Evolutionary conservation across 2,888 invertebrate species (phyloP), one percentile per base, ranked within the genome.

Genomic region (Alentia gelatinosa): DNA sequence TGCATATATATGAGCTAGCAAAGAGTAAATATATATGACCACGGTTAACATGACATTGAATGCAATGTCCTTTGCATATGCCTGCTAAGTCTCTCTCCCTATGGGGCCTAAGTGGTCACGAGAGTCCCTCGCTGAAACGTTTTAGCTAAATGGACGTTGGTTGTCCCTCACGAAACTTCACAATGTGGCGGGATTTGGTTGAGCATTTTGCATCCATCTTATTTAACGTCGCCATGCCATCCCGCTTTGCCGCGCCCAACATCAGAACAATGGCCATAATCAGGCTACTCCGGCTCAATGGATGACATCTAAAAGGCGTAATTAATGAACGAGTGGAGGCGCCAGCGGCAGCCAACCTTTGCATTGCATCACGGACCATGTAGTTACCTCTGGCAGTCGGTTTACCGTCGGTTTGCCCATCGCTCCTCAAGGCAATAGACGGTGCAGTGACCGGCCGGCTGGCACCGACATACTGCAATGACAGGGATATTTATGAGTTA

Each of bases 241-340:
- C 68, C 33, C 68, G 12, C 68, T 30, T 15, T 5, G 30, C 26
- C 12, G 26, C 12, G 68, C 26, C 68, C 30, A 68, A 68, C 68
- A 68, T 68, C 68, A 68, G 68, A 68, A 68, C 68, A 68, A 68
- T 68, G 68, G 68, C 68, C 68, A 68, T 68, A 68, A 68, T 30
- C 4, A 68, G 68, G 0, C 68, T 68, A 68, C 68, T 68, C 68
- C 4, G 68, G 12, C 68, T 68, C 68, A 68, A 68, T 68, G 68
- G 68, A 68, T 68, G 68, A 68, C 68, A 30, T 68, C 68, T 68
- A 68, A 26, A 68, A 26, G 68, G 33, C 68, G 23, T 68, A 68
- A 68, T 68, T 68, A 68, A 68, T 68, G 68, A 68, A 68, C 15
- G 68, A 30, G 68, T 12, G 3, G 3, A 68, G 68, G 26, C 68